Evolutionary conservation across 2,888 invertebrate species (phyloP).

Genomic region (Aphidius colemani): DNA sequence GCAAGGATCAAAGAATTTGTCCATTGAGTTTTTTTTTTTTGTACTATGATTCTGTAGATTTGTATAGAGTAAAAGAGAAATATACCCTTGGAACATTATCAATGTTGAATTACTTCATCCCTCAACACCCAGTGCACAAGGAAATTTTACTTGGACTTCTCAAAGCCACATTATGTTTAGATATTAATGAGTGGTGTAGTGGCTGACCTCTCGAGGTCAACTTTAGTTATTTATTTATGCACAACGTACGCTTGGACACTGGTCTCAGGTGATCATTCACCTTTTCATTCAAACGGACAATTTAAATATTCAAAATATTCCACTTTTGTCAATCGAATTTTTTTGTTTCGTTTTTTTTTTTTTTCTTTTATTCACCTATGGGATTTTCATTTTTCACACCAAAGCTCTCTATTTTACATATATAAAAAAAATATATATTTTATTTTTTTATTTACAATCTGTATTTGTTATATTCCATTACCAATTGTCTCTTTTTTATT

Average conservation of each 20-base stretch:
- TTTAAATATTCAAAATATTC: too few relatives aligned
- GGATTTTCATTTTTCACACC: too few relatives aligned
- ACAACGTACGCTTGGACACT: too few relatives aligned
- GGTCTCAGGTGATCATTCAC: too few relatives aligned
- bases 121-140: slow-evolving; percentile 8
- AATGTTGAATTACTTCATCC: slow-evolving; percentile 13
- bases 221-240: too few relatives aligned
- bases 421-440: too few relatives aligned
- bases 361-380: background rate
- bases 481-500: slow-evolving; percentile 16
- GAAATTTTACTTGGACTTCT: background rate
- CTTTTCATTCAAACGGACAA: too few relatives aligned
- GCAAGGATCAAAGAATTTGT: slow-evolving; percentile 52
- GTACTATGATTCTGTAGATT: slow-evolving; percentile 11
- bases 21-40: slow-evolving; percentile 40
- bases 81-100: slow-evolving; percentile 1
- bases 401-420: too few relatives aligned
- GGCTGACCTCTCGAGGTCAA: too few relatives aligned
- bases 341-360: slow-evolving; percentile 10
- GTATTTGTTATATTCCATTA: background rate
- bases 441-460: too few relatives aligned
- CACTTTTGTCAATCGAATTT: slow-evolving; percentile 5
- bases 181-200: too few relatives aligned
- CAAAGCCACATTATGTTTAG: slow-evolving; percentile 1
- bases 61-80: background rate